Conservation (phyloP, 2,888 invertebrate genomes). For the Meganola albula region DNA sequence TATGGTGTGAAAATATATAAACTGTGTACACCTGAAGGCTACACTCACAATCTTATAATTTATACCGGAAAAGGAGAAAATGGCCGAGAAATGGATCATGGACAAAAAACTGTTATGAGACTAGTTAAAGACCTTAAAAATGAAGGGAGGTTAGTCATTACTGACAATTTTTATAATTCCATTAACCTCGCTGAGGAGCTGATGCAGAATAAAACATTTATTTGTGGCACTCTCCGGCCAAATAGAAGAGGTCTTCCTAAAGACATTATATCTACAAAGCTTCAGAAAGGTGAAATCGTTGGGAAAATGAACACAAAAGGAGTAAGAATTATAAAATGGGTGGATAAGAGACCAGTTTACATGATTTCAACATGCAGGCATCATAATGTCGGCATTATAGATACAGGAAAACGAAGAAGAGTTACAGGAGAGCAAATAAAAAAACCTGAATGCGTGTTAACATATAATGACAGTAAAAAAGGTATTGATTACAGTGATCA, state of each 20-base stretch:
- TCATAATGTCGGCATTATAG: too few relatives aligned
- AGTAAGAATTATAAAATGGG: conserved; percentile 21
- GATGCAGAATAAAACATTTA: conserved; percentile 14
- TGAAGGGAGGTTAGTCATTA: conserved; percentile 13
- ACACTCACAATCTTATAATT: conserved; percentile 12
- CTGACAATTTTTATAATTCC: conserved; percentile 20
- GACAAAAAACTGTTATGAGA: conserved; percentile 10
- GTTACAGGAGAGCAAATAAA: conserved; percentile 8
- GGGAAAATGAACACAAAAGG: conserved; percentile 13
- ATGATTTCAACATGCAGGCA: conserved; percentile 16
- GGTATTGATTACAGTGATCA: too few relatives aligned
- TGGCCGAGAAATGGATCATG: not conserved
- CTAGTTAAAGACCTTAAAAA: conserved; percentile 15
- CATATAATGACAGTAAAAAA: conserved; percentile 18
- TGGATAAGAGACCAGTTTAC: conserved; percentile 13
- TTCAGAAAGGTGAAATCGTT: conserved; percentile 14
- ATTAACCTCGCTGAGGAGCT: conserved; percentile 15
- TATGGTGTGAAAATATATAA: conserved; percentile 5
- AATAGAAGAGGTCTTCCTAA: conserved; percentile 15
- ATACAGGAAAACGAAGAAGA: too few relatives aligned
- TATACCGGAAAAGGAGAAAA: conserved; percentile 6
- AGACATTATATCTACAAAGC: conserved; percentile 11
- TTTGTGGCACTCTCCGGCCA: conserved; percentile 15
- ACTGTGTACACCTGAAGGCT: not conserved
- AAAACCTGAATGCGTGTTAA: conserved; percentile 5